Evolutionary conservation across 2,797 vertebrate species (phyloP), one percentile per base, ranked within the genome.

Genomic region (Meriones psammophilus): DNA sequence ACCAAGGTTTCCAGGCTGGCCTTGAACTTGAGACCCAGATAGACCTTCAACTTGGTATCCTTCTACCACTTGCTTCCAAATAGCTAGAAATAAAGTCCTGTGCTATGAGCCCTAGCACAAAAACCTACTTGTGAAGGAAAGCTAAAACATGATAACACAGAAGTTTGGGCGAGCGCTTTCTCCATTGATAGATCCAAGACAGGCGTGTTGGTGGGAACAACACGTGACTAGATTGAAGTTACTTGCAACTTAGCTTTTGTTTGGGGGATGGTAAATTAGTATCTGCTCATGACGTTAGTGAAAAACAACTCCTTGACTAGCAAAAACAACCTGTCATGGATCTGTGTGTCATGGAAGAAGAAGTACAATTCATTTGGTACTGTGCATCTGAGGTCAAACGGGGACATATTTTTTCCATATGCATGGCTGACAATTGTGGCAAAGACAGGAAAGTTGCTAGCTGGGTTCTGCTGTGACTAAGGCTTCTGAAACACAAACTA

Each of bases 211-310:
- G 54, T 26, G 54, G 15, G 78, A 14, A 46, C 42, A 28, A 28
- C 42, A 30, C 20, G 13, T 60, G 58, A 71, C 74, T 89, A 71
- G 64, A 64, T 86, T 1, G 42, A 80, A 77, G 17, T 62, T 39
- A 46, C 73, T 18, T 74, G 0, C 14, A 78, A 10, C 9, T 30
- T 6, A 60, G 18, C 78, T 89, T 96, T 91, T 85, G n/a, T 58
- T 95, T 94, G 1, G 54, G 54, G 22, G 0, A 7, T 89, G 18
- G 26, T 80, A 64, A 89, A 66, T 86, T 76, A 87, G 81, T 36
- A 89, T 7, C 2, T 91, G 56, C 36, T 94, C 86, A 60, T 81
- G 85, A 66, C 26, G 62, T 84, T 87, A 83, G 68, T 92, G 6
- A 78, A 54, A 92, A 93, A 73, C 22, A 36, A 69, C 85, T 42